Evolutionary conservation across 2,113 vertebrate genomes (phyloP).

Genomic region (Pipa parva): DNA sequence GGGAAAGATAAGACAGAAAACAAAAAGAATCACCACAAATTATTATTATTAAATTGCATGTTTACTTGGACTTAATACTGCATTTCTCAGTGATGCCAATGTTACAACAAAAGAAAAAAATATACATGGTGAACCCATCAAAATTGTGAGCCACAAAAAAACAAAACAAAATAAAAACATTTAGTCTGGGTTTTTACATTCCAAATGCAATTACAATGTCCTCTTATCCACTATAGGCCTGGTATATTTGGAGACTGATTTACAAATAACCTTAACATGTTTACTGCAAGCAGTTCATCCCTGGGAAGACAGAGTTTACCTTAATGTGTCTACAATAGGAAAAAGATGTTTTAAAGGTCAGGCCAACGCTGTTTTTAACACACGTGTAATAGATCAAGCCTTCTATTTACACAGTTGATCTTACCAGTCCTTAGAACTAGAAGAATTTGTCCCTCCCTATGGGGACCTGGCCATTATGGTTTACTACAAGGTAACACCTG

Average conservation of each 20-base stretch:
- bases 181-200: conserved; percentile 14
- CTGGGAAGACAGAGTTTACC: neutral
- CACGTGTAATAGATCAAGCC: neutral
- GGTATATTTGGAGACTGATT: neutral
- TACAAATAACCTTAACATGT: neutral
- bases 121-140: conserved; percentile 13
- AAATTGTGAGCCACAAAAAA: conserved; percentile 12
- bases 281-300: conserved; percentile 2
- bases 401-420: neutral
- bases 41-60: conserved; percentile 1
- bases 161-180: conserved; percentile 27
- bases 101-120: conserved; percentile 9
- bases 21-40: neutral
- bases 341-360: conserved; percentile 1
- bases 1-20: too few species aligned
- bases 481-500: conserved; percentile 6
- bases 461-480: neutral
- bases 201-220: conserved; percentile 5
- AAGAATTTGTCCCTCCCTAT: neutral
- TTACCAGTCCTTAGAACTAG: neutral
- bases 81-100: conserved; percentile 3
- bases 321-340: neutral
- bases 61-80: conserved; percentile 33
- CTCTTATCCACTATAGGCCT: neutral
- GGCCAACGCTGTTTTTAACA: neutral